Conservation (phyloP, 2,888 invertebrate species). For the Gryllus longicercus region DNA sequence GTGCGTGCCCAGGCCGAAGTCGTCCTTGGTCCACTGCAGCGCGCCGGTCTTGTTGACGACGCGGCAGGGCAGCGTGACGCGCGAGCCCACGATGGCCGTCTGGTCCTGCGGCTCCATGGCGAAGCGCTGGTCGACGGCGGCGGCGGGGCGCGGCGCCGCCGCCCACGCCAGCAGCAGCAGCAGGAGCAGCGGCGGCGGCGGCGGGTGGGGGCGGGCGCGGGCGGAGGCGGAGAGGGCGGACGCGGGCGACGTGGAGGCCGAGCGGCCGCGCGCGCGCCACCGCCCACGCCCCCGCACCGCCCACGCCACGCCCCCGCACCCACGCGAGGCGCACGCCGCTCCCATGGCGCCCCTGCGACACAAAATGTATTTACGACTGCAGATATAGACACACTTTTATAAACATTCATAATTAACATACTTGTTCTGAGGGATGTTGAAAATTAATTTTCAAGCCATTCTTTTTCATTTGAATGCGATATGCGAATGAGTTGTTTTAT, state of each 20-base stretch:
- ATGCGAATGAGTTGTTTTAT: no score
- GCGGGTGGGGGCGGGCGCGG: background rate
- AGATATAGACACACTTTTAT: no score
- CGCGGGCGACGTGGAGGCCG: background rate
- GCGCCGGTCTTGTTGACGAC: constrained; percentile 85
- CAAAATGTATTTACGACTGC: no score
- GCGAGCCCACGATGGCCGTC: constrained; percentile 83
- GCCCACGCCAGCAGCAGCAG: constrained; percentile 43
- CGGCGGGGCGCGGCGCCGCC: constrained; percentile 47
- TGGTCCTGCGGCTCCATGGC: constrained; percentile 89
- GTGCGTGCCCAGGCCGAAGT: constrained; percentile 90
- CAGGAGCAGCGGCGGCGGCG: background rate
- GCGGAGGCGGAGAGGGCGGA: background rate
- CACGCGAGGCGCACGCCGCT: background rate
- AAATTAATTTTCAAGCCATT: no score
- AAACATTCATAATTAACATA: no score
- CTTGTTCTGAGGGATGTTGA: no score
- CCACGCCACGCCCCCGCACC: background rate
- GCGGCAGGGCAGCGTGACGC: constrained; percentile 84
- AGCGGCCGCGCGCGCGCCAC: background rate
- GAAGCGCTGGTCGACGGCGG: constrained; percentile 70
- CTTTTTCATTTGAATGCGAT: no score
- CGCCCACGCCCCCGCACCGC: background rate
- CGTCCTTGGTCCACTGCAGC: constrained; percentile 96
- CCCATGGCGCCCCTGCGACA: background rate